Evolutionary conservation across 2,888 invertebrate genomes (phyloP).

Genomic region (Trichogramma dendrolimi): DNA sequence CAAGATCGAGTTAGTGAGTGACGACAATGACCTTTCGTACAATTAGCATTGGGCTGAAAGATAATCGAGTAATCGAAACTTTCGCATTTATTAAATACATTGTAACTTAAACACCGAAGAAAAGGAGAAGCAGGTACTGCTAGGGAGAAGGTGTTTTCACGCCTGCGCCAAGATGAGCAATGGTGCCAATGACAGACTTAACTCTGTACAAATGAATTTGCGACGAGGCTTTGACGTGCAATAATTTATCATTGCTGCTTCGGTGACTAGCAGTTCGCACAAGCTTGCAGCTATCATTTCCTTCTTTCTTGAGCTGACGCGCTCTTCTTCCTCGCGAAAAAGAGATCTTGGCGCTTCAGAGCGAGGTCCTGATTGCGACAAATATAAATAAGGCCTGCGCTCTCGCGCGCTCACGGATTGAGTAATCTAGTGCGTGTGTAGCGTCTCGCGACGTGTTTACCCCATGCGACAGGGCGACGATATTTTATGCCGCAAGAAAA

Average conservation of each 20-base stretch:
- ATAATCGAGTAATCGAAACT: no score
- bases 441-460: conserved; percentile 12
- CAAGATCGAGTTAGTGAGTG: not conserved
- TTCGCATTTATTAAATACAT: no score
- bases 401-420: not conserved
- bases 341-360: conserved; percentile 1
- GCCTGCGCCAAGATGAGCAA: conserved; percentile 42
- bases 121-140: not conserved
- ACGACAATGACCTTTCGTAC: no score
- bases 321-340: conserved; percentile 20
- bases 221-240: conserved; percentile 47
- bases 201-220: conserved; percentile 51
- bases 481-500: no score
- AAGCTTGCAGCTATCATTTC: conserved; percentile 26
- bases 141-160: not conserved
- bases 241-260: conserved; percentile 46
- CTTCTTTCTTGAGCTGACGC: conserved; percentile 23
- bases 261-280: not conserved
- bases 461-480: not conserved
- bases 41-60: no score
- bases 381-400: conserved; percentile 50
- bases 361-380: conserved; percentile 41
- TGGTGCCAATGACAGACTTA: conserved; percentile 49
- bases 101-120: no score
- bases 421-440: no score